Conservation (phyloP, 2,113 vertebrate species). For the Bolborhynchus lineola region DNA sequence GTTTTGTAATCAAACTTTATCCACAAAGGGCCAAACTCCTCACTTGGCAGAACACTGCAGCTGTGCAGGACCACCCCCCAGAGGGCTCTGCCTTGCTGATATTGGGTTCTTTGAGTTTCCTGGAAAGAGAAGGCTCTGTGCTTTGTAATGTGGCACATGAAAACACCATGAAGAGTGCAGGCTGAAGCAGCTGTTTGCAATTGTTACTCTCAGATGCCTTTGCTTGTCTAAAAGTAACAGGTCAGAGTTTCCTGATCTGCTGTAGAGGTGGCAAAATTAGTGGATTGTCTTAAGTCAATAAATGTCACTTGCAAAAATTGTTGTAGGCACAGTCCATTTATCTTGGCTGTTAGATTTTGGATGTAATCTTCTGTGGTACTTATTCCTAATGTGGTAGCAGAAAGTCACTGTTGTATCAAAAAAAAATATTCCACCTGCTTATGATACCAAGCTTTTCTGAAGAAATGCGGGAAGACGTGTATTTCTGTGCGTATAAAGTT, state of each 20-base stretch:
- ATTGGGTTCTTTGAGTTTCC: neutral
- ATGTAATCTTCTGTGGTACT: neutral
- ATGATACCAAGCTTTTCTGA: neutral
- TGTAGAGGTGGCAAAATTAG: neutral
- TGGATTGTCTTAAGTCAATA: neutral
- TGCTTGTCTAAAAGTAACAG: neutral
- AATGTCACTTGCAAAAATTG: neutral
- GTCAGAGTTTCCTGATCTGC: neutral
- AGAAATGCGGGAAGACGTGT: neutral
- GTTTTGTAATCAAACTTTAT: neutral
- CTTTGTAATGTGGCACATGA: neutral
- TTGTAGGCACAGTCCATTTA: neutral
- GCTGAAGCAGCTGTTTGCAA: neutral
- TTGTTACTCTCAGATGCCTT: neutral
- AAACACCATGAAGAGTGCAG: neutral
- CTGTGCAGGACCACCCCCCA: neutral
- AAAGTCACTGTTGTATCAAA: neutral
- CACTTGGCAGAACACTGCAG: neutral
- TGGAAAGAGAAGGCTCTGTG: accelerated
- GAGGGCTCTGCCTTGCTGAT: neutral
- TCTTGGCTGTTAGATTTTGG: neutral
- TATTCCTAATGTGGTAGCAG: neutral
- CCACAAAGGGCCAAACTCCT: neutral
- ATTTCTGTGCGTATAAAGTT: neutral
- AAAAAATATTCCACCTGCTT: neutral